Conservation (phyloP, 2,888 invertebrate genomes). For the Drosophila rellima region DNA sequence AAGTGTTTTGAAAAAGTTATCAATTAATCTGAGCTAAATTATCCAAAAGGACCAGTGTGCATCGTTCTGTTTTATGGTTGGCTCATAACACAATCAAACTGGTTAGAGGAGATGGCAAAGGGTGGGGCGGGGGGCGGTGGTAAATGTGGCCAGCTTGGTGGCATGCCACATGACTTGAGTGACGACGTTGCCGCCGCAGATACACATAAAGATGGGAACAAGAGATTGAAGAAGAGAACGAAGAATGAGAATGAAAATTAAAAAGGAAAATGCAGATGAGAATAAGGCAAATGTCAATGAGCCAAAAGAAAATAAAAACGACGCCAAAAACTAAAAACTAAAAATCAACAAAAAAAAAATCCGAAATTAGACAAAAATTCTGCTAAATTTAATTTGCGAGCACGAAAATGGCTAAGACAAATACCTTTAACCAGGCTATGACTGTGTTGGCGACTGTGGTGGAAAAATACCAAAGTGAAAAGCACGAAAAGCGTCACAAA, state of each 20-base stretch:
- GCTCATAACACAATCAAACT: conserved; percentile 41
- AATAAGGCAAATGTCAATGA: conserved; percentile 60
- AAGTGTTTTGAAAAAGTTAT: too few species aligned
- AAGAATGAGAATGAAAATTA: conserved; percentile 7
- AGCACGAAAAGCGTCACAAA: conserved; percentile 32
- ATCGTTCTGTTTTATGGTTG: conserved; percentile 19
- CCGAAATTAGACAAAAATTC: conserved; percentile 25
- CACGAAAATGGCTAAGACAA: conserved; percentile 36
- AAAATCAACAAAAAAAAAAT: neutral
- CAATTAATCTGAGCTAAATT: neutral
- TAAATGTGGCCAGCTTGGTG: conserved; percentile 32
- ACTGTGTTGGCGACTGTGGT: conserved; percentile 43
- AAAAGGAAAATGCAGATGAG: conserved; percentile 9
- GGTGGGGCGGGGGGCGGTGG: neutral
- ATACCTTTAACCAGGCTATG: conserved; percentile 43
- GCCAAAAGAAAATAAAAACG: conserved; percentile 52
- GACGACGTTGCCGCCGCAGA: conserved; percentile 20
- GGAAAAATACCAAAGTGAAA: conserved; percentile 54
- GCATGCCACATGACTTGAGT: conserved; percentile 50
- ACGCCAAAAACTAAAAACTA: conserved; percentile 38
- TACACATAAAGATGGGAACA: neutral
- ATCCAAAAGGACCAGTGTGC: neutral
- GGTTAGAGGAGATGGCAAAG: neutral
- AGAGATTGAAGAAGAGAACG: neutral
- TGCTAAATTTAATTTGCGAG: conserved; percentile 52